Conservation (phyloP, 2,113 vertebrate genomes). For the Daboia siamensis region DNA sequence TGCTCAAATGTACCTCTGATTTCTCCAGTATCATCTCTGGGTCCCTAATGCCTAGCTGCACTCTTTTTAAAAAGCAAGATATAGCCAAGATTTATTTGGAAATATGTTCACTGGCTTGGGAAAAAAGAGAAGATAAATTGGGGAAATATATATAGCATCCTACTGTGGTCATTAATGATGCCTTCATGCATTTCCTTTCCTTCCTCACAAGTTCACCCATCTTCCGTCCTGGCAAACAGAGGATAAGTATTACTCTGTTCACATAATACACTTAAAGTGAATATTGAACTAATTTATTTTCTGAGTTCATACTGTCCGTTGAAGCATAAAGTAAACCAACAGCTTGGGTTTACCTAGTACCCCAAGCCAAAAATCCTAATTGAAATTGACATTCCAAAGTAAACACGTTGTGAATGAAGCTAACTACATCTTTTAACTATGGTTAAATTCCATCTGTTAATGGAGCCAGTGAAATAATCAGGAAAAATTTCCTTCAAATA, state of each 20-base stretch:
- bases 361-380: not conserved
- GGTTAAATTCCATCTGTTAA: not conserved
- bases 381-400: not conserved
- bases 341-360: not conserved
- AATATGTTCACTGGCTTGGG: not conserved
- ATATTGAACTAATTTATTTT: not conserved
- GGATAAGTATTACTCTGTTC: not conserved
- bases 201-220: not conserved
- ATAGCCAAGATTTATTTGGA: not conserved
- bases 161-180: not conserved
- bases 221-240: not conserved
- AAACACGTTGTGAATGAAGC: not conserved
- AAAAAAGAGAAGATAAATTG: not conserved
- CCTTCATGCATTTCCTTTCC: not conserved
- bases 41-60: not conserved
- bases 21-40: not conserved
- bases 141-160: not conserved
- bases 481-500: not conserved
- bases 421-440: not conserved
- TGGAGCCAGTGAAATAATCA: not conserved
- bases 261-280: not conserved
- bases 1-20: not conserved
- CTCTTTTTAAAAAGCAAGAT: not conserved
- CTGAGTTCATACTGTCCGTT: not conserved
- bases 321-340: not conserved